phyloP scores from a whole-genome alignment of 2,888 invertebrate genomes.

The Scaptomyza polygonia region DNA sequence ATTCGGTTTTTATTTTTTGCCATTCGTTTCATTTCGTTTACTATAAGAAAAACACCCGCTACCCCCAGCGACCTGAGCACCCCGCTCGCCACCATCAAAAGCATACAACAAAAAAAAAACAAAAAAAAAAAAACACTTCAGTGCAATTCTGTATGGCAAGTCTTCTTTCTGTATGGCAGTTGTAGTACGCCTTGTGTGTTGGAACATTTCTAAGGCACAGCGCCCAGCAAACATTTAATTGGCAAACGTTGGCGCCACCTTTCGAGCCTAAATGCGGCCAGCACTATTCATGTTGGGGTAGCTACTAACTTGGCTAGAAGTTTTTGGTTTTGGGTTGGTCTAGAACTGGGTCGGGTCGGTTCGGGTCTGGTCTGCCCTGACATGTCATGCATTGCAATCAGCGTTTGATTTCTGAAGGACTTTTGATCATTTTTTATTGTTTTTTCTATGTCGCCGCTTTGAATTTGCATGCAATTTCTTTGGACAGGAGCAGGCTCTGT shows the following conservation, averaged over 20 bases:
- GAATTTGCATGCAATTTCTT: conserved; percentile 60
- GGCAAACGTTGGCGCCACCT: conserved; percentile 64
- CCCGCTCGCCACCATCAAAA: conserved; percentile 1
- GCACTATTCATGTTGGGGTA: conserved; percentile 39
- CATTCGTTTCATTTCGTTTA: conserved; percentile 69
- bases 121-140: conserved; percentile 4
- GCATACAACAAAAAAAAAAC: not conserved
- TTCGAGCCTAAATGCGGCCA: conserved; percentile 57
- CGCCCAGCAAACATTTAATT: conserved; percentile 59
- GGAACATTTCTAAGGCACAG: conserved; percentile 50
- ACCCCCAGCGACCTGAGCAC: conserved; percentile 21
- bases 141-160: conserved; percentile 27
- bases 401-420: conserved; percentile 76
- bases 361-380: conserved; percentile 37
- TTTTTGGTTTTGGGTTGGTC: not conserved
- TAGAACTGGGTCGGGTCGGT: conserved; percentile 1
- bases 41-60: conserved; percentile 31
- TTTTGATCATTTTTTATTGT: conserved; percentile 66
- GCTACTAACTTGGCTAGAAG: conserved; percentile 1
- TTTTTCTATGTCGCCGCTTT: conserved; percentile 44
- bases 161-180: not conserved
- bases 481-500: conserved; percentile 24
- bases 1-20: conserved; percentile 6
- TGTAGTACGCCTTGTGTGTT: conserved; percentile 25
- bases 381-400: conserved; percentile 71